Evolutionary conservation across 1,140 invertebrate species (phyloP), one percentile per base, ranked within the genome.

Genomic region (Papilio machaon): DNA sequence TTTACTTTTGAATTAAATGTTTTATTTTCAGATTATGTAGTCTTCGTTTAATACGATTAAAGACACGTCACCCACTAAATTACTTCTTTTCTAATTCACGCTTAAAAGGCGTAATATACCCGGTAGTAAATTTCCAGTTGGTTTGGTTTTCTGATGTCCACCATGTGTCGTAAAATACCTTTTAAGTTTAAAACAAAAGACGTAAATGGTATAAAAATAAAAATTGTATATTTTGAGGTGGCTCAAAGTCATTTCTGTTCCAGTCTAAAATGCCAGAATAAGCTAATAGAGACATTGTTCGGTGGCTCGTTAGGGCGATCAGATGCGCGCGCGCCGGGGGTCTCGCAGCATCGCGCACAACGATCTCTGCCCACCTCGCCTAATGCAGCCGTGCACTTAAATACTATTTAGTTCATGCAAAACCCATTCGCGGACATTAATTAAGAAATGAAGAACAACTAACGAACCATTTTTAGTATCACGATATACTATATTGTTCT

Each of bases 241-340:
- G 43, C 90, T 93, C 90, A 60, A 90, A 58, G 13, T 74, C 19
- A 64, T 73, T 80, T 52, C n/a, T 83, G 84, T 89, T 79, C 84
- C 79, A 82, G 88, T 88, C 86, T 88, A 84, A 86, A 88, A 82
- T 84, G 81, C 83, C 87, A 88, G 90, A 90, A 90, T 89, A 90
- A 91, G 89, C 92, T 92, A 94, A 94, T 94, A 94, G 92, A 94
- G 92, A 94, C 92, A 94, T 94, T 93, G 91, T 93, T 92, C 88
- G 87, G 85, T 82, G 80, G 84, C 91, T 94, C 92, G 92, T 92
- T 94, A 94, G 89, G 80, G 49, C 83, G 82, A 92, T 92, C 92
- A 85, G 92, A 91, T 90, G 90, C 85, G 89, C 88, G 60, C 30
- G 82, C 91, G 83, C 88, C 83, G 91, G 91, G 88, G 91, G 91